Base-by-base conservation (phyloP, 1,140 invertebrate species). In the Cherax destructor region DNA sequence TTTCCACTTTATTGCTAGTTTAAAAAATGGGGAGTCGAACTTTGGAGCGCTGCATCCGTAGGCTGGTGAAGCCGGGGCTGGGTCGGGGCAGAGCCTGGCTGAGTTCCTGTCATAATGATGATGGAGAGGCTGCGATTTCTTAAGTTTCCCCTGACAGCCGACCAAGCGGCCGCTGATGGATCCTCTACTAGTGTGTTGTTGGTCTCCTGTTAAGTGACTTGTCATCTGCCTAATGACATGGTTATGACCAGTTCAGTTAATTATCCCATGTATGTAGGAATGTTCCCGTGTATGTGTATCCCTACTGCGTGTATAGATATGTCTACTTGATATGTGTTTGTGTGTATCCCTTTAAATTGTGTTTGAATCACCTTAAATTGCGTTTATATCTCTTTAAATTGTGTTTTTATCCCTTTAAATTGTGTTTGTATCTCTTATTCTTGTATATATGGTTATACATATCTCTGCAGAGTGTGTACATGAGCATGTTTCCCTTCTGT, bases 61-160 rank as follows among this genome's bases (percentile, higher is more conserved):
- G 52, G 52, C 52, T 13, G 11, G 52, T 9, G 52, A 13, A 13
- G 52, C 52, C 9, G 52, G 52, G 52, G 52, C 52, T 13, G 13
- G 65, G 65, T 9, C 21, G 65, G 65, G 65, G 13, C 65, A n/a
- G 16, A 69, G 65, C 13, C 30, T 10, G 24, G 69, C 0, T 9
- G 81, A 13, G 56, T 16, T 18, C 52, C 80, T 83, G 81, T 69
- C 81, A 49, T 83, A n/a, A 83, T 83, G 81, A 83, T 83, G 81
- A 83, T 83, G 59, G 81, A 83, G 81, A 47, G 81, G 18, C 59
- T 69, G 81, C 49, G 59, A 83, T 83, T 69, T 56, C 81, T 83
- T 83, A 83, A 83, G 81, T 83, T 83, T 83, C 81, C 61, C 81
- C 47, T 61, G 81, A 83, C 81, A 83, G 81, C 81, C 81, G 41